A percentile compares a stretch with the other conserved stretches of the same genome.
phyloP scores from a whole-genome alignment of 2,113 vertebrate species.

The Megaceryle maxima region DNA sequence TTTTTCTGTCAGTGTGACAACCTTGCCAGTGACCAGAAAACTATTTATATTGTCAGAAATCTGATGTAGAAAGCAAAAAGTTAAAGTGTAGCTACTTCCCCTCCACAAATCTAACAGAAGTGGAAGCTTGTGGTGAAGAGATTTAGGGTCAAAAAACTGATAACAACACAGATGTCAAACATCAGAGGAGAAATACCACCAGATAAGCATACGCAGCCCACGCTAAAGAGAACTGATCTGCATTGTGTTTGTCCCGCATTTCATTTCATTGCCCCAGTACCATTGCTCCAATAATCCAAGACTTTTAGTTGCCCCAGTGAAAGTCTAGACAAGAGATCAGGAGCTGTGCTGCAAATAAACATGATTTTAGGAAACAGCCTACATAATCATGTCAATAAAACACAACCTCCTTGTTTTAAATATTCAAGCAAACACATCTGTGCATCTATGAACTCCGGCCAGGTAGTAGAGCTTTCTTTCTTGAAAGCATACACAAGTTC shows the following conservation, averaged over 20 bases:
- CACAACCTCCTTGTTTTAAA: not conserved
- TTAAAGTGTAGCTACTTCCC: not conserved
- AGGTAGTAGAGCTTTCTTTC: not conserved
- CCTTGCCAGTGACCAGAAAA: not conserved
- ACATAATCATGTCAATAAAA: not conserved
- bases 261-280: not conserved
- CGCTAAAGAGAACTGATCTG: not conserved
- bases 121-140: not conserved
- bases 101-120: not conserved
- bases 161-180: not conserved
- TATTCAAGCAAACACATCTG: not conserved
- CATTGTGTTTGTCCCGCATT: not conserved
- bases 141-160: conserved; percentile 3
- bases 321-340: not conserved
- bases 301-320: not conserved
- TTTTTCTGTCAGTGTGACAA: not conserved
- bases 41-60: not conserved
- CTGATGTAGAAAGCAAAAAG: not conserved
- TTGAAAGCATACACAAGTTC: not conserved
- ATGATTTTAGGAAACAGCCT: not conserved
- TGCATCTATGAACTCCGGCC: not conserved
- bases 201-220: not conserved
- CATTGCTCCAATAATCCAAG: not conserved
- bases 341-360: not conserved
- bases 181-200: not conserved